phyloP scores from a whole-genome alignment of 1,140 invertebrate genomes.

The Heterodera schachtii region DNA sequence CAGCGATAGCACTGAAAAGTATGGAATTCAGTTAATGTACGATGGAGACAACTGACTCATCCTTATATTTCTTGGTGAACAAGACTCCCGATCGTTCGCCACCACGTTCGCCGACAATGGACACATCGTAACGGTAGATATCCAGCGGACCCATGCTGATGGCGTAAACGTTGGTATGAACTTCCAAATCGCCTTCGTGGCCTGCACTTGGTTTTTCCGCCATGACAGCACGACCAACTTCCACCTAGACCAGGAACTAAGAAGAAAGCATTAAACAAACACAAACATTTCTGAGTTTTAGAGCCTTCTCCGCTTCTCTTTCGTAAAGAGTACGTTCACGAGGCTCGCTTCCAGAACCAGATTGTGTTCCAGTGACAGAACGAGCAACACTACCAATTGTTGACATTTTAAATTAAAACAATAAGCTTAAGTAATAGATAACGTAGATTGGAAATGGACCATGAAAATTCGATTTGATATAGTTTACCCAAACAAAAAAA shows the following conservation, averaged over 20 bases:
- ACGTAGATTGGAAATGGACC: neutral
- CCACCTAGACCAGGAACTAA: slow-evolving; percentile 17
- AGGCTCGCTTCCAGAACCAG: neutral
- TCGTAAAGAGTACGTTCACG: neutral
- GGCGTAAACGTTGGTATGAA: slow-evolving; percentile 32
- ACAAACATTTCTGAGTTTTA: neutral
- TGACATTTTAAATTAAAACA: neutral
- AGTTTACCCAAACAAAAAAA: neutral
- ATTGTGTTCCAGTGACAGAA: neutral
- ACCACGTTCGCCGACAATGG: slow-evolving; percentile 11
- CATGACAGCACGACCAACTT: slow-evolving; percentile 21
- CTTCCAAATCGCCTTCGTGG: neutral
- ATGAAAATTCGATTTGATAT: no score
- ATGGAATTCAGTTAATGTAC: neutral
- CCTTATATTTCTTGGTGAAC: slow-evolving; percentile 29
- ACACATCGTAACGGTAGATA: slow-evolving; percentile 31
- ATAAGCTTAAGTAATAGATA: neutral
- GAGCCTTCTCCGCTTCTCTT: neutral
- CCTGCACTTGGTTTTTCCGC: slow-evolving; percentile 1
- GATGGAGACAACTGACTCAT: slow-evolving; percentile 20
- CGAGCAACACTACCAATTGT: neutral
- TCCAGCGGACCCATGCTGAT: neutral
- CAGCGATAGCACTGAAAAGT: slow-evolving; percentile 6
- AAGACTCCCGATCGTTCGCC: neutral
- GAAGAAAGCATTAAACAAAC: neutral